Percentiles rank a stretch among this genome's conserved stretches.
Evolutionary conservation across 2,888 invertebrate genomes (phyloP).

Genomic region (Terebella lapidaria): DNA sequence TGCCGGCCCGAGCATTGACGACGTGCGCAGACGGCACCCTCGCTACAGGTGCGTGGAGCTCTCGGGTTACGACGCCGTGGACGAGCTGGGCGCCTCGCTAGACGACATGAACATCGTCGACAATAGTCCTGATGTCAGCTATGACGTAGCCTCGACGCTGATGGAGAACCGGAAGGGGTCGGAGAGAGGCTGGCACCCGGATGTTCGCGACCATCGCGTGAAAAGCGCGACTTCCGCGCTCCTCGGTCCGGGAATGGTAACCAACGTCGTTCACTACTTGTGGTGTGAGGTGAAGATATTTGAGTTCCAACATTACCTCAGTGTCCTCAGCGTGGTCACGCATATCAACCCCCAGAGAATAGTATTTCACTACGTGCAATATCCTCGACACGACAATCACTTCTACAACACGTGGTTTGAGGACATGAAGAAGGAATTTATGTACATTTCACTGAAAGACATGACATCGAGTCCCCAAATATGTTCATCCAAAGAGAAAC

Average conservation of each 20-base stretch:
- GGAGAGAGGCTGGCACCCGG: neutral
- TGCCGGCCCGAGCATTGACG: no score
- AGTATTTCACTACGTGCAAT: neutral
- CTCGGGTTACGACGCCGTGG: neutral
- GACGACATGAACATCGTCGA: neutral
- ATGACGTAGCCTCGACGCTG: no score
- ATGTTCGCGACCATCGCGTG: neutral
- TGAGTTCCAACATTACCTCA: slow-evolving; percentile 33
- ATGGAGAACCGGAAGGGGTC: no score
- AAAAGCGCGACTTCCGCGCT: no score
- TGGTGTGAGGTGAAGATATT: slow-evolving; percentile 35
- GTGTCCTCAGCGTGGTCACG: slow-evolving; percentile 34
- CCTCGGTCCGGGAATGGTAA: neutral
- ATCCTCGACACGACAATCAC: neutral
- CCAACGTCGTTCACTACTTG: slow-evolving; percentile 29
- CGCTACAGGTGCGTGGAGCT: no score
- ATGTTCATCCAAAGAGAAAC: neutral
- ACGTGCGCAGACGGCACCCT: no score
- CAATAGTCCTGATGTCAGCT: no score
- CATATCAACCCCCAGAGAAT: slow-evolving; percentile 24
- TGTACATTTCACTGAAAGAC: slow-evolving; percentile 21
- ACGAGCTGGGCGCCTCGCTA: neutral
- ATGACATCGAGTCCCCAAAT: slow-evolving; percentile 12
- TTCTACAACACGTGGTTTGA: slow-evolving; percentile 29
- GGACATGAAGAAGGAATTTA: slow-evolving; percentile 26